Conservation (phyloP, 2,797 vertebrate species). For the Pipistrellus nathusii region DNA sequence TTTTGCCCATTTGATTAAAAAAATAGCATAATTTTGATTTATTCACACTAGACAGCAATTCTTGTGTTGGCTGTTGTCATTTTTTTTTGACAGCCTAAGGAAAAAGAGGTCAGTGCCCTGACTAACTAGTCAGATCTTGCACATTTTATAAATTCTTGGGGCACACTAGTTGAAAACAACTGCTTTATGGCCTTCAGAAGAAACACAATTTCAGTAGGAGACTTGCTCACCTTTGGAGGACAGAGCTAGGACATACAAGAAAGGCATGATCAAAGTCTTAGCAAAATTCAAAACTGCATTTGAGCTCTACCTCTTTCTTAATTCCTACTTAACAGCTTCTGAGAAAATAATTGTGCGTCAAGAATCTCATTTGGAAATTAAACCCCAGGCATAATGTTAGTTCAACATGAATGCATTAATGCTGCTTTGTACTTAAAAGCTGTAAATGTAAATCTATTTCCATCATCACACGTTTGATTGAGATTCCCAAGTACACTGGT, state of each 20-base stretch:
- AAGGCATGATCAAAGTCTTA: background rate
- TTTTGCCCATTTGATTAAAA: background rate
- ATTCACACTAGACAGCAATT: background rate
- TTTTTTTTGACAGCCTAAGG: background rate
- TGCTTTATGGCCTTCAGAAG: background rate
- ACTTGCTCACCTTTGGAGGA: background rate
- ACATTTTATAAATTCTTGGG: background rate
- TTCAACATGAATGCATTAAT: slow-evolving; percentile 66
- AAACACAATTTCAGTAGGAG: background rate
- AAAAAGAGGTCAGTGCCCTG: background rate
- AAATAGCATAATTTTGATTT: background rate
- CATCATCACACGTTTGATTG: slow-evolving; percentile 57
- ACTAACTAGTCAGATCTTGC: background rate
- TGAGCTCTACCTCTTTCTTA: slow-evolving; percentile 61
- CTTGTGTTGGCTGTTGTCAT: background rate
- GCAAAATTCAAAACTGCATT: slow-evolving; percentile 63
- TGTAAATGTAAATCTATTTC: slow-evolving; percentile 64
- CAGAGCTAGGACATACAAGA: background rate
- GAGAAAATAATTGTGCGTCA: slow-evolving; percentile 67
- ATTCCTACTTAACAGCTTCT: slow-evolving; percentile 77
- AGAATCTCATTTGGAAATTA: slow-evolving; percentile 81
- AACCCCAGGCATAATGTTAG: slow-evolving; percentile 77
- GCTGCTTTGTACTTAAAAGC: slow-evolving; percentile 75
- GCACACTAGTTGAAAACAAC: background rate
- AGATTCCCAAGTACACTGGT: slow-evolving; percentile 60